Percentiles rank a stretch among this genome's conserved stretches.
These are phyloP conservation scores for Pristionchus fissidentatus DNA, from an alignment of 2,888 invertebrate genomes.

Conservation along the genomic window DNA sequence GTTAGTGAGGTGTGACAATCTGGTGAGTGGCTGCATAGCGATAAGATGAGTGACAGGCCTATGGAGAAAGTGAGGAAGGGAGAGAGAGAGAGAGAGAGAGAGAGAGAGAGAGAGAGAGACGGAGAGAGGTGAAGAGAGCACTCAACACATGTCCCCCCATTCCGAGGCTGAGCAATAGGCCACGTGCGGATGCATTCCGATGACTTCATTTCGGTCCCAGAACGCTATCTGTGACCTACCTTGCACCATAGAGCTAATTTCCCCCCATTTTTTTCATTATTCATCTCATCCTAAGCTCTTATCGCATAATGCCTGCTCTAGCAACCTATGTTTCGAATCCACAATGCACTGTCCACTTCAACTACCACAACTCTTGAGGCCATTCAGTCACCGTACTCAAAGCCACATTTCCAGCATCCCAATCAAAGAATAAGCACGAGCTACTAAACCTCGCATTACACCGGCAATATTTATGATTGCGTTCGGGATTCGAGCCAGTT, in stretches of 20 bases:
- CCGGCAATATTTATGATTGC: too few species aligned
- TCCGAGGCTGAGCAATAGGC: not conserved
- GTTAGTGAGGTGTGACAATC: too few species aligned
- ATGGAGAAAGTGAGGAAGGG: slow-evolving; percentile 1
- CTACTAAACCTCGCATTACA: too few species aligned
- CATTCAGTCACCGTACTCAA: too few species aligned
- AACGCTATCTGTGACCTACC: slow-evolving; percentile 16
- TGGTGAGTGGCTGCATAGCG: not conserved
- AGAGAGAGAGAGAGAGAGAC: slow-evolving; percentile 21
- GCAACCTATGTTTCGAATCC: not conserved
- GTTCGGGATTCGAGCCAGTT: too few species aligned
- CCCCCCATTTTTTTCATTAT: too few species aligned
- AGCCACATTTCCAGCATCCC: not conserved
- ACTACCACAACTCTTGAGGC: too few species aligned
- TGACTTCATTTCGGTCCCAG: not conserved
- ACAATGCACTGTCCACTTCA: too few species aligned
- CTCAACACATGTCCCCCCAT: not conserved
- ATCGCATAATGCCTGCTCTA: not conserved
- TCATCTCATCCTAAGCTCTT: too few species aligned
- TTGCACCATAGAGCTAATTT: too few species aligned
- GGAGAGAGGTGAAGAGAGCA: not conserved
- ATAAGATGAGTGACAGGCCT: not conserved
- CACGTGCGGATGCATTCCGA: not conserved
- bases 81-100: slow-evolving; percentile 9
- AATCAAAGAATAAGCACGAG: not conserved